Evolutionary conservation across 2,113 vertebrate species (phyloP), one percentile per base, ranked within the genome.

Genomic region (Serilophus lunatus): DNA sequence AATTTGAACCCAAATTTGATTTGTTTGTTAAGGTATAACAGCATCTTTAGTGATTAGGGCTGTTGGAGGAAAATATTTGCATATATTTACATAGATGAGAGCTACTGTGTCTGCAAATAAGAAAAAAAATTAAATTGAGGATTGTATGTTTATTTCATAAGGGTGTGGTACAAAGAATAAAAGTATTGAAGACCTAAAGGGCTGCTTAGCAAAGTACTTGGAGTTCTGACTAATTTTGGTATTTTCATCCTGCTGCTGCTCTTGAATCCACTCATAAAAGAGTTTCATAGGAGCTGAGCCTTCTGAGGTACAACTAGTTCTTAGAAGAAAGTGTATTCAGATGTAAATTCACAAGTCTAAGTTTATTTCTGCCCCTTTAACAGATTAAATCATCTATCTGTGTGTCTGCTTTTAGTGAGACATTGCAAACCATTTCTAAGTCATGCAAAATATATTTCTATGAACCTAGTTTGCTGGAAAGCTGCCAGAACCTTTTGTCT

Each of bases 231-330:
- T 95, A 65, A 92, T 96, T 96, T 91, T 89, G 76, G 65, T 85
- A 83, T 94, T 88, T 51, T 80, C 18, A 36, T 47, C 18, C 75
- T 90, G 54, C 31, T 92, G 70, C 53, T 84, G 25, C 42, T 80
- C 93, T 93, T 79, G 82, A 89, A 91, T 96, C 82, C 68, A 28
- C 28, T 82, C 53, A 94, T 94, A 90, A 92, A 92, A 65, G 35
- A 49, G 50, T 86, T 94, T 88, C 56, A 93, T 70, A 70, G 89
- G 70, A 94, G 33, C 10, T 36, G 85, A 53, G 76, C 33, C 29
- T 92, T 96, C 87, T 53, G 72, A 94, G 57, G 69, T 85, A 90
- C 80, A 83, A 42, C 76, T 63, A 74, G 25, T 82, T 93, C 51
- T 79, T 72, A 91, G 80, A 81, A 94, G 83, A 91, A 87, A 84